These are phyloP conservation scores for Leptodactylus fuscus DNA, from an alignment of 2,113 vertebrate genomes.

Conservation along the genomic window DNA sequence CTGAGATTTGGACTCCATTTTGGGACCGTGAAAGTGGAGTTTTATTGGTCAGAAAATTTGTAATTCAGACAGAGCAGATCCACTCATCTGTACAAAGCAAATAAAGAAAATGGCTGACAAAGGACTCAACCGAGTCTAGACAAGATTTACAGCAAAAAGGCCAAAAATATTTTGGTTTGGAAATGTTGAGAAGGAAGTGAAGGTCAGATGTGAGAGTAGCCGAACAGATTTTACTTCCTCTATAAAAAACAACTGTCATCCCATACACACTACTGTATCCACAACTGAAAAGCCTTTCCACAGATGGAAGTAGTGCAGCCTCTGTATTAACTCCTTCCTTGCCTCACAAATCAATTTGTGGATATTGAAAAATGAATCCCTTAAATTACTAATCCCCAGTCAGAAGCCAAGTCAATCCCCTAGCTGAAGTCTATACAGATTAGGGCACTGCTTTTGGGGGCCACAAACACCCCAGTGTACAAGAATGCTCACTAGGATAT, in stretches of 20 bases:
- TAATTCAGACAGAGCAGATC: neutral
- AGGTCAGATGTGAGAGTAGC: neutral
- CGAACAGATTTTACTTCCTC: slow-evolving; percentile 9
- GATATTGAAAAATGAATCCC: neutral
- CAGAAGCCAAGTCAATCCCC: too few species aligned
- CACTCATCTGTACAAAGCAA: too few species aligned
- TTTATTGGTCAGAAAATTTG: neutral
- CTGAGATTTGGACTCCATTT: too few species aligned
- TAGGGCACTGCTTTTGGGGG: neutral
- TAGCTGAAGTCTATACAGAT: neutral
- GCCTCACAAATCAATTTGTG: neutral
- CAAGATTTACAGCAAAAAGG: neutral
- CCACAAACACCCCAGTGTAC: neutral
- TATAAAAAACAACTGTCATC: slow-evolving; percentile 7
- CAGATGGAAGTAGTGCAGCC: neutral
- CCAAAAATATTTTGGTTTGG: neutral
- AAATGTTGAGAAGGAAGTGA: neutral
- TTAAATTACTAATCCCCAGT: neutral
- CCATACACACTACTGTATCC: neutral
- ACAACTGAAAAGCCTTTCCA: neutral
- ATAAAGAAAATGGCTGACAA: neutral
- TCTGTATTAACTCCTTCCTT: neutral
- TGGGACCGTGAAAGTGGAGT: too few species aligned
- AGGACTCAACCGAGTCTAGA: neutral
- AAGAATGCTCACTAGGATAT: neutral